Base-by-base conservation (phyloP, 2,888 invertebrate genomes). In the Nemurella pictetii region DNA sequence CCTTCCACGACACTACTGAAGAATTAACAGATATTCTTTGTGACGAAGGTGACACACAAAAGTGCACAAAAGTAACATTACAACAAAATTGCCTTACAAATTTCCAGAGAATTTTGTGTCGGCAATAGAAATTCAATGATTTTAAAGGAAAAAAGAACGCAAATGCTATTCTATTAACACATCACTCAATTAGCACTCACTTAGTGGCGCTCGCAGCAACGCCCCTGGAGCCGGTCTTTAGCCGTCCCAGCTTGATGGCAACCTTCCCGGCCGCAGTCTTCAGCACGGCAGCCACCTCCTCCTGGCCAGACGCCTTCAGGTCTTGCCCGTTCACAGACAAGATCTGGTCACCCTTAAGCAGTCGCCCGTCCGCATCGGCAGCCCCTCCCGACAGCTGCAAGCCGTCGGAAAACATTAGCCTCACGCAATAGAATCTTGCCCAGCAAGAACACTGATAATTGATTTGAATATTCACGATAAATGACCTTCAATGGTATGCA, bases 291-390 rank as follows among this genome's bases (percentile, higher is more conserved):
- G 97, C 97, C 12, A 96, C 97, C 87, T 97, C 95, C 88, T 97
- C 95, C 89, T 96, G 95, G 83, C 94, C 95, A 5, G 94, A 93
- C 75, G 93, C 92, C 86, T 94, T 94, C 84, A 97, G 90, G 87
- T 97, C 96, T 88, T 96, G 95, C 2, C 96, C 97, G 90, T 98
- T 98, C 20, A 99, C 96, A 36, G 96, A 93, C 9, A 97, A 91
- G 83, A 99, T 94, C 88, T 97, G 94, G 91, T 99, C 99, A 27
- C 99, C 99, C 88, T 95, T 95, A 91, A 96, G 95, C 87, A 99
- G 93, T 85, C 97, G 94, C 3, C 96, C 97, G 90, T 98, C 98
- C 55, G 95, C 91, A 87, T 95, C 95, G 0, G 98, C 98, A 55
- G 95, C 95, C 29, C 98, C 96, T 0, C 98, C 98, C 84, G 95